A percentile compares a stretch with the other conserved stretches of the same genome.
phyloP scores from a whole-genome alignment of 2,113 vertebrate species.

The Antigone vipio region DNA sequence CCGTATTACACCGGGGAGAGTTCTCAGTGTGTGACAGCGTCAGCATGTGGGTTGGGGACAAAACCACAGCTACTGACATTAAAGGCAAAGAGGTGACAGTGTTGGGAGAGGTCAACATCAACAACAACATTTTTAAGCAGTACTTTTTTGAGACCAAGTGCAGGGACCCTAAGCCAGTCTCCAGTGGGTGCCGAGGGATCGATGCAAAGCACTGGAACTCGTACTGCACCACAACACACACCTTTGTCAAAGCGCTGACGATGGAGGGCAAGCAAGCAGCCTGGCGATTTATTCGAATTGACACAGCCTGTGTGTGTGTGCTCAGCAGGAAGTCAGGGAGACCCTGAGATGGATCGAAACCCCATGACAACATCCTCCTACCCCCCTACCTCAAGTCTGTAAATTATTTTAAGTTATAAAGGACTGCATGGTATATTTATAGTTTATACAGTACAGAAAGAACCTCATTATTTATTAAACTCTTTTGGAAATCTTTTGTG shows the following conservation, averaged over 20 bases:
- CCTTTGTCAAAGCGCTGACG: conserved; percentile 93
- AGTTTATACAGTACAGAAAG: conserved; percentile 93
- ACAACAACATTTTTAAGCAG: conserved; percentile 91
- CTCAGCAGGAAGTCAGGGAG: conserved; percentile 89
- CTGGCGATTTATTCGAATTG: conserved; percentile 94
- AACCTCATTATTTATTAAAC: conserved; percentile 85
- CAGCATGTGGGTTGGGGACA: conserved; percentile 91
- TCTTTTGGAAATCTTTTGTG: conserved; percentile 72
- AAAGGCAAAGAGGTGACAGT: conserved; percentile 92
- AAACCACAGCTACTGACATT: conserved; percentile 93
- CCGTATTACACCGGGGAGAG: conserved; percentile 89
- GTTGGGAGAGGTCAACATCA: conserved; percentile 89
- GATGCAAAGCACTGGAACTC: conserved; percentile 98
- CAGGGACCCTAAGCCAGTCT: conserved; percentile 78
- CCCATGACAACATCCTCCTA: conserved; percentile 41
- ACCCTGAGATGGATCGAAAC: conserved; percentile 70
- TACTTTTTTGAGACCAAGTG: conserved; percentile 97
- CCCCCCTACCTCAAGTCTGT: conserved; percentile 95
- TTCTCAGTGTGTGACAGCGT: conserved; percentile 96
- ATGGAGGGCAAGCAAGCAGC: conserved; percentile 87
- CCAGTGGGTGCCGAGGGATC: conserved; percentile 90
- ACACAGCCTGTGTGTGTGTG: conserved; percentile 94
- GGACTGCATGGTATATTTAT: conserved; percentile 99
- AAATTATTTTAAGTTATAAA: conserved; percentile 99
- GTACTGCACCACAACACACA: conserved; percentile 95